A percentile compares a stretch with the other conserved stretches of the same genome.
Evolutionary conservation across 2,113 vertebrate genomes (phyloP).

Genomic region (Chaetops frenatus): DNA sequence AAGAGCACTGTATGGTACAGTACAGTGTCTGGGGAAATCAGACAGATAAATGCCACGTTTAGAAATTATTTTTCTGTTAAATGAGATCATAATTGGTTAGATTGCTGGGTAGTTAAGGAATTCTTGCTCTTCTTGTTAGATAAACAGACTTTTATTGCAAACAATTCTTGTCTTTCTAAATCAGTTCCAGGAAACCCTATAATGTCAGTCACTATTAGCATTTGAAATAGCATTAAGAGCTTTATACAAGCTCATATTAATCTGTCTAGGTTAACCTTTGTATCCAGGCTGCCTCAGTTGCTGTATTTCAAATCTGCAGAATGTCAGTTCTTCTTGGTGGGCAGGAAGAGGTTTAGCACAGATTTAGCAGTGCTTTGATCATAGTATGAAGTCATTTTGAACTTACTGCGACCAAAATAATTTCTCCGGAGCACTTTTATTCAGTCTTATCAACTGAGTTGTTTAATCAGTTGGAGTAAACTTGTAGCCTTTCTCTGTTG

Average conservation of each 20-base stretch:
- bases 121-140: constrained; percentile 23
- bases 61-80: constrained; percentile 3
- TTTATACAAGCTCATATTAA: constrained; percentile 46
- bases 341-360: constrained; percentile 10
- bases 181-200: constrained; percentile 38
- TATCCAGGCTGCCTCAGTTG: constrained; percentile 25
- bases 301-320: constrained; percentile 8
- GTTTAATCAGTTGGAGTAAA: not conserved
- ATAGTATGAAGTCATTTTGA: not conserved
- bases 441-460: not conserved
- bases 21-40: not conserved
- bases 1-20: not conserved
- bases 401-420: not conserved
- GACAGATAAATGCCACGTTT: not conserved
- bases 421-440: not conserved
- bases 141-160: constrained; percentile 23
- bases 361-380: constrained; percentile 14
- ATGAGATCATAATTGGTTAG: constrained; percentile 13
- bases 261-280: constrained; percentile 35
- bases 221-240: constrained; percentile 52
- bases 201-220: constrained; percentile 42
- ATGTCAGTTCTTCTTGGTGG: constrained; percentile 5
- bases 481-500: not conserved
- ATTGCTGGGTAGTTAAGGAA: not conserved
- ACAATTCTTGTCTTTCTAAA: constrained; percentile 24